phyloP scores from a whole-genome alignment of 1,140 invertebrate species.

The Bathynomus jamesi region DNA sequence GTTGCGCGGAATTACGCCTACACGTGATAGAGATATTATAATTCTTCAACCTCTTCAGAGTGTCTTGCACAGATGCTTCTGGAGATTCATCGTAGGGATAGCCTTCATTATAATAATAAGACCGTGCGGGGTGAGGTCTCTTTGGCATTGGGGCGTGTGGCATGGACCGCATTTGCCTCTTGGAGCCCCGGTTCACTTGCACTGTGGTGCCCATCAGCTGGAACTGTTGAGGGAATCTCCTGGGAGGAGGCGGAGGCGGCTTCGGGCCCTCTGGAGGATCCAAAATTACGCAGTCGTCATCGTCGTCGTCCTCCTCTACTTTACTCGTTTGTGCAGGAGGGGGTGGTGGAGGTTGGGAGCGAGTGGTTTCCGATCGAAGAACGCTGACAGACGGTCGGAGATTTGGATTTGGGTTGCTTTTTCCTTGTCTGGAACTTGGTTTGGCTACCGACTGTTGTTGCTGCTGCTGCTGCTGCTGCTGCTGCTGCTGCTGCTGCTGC shows the following conservation, averaged over 20 bases:
- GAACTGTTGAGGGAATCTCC: conserved; percentile 30
- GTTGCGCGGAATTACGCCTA: conserved; percentile 25
- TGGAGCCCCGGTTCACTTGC: conserved; percentile 33
- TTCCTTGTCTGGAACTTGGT: neutral
- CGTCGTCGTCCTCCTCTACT: conserved; percentile 23
- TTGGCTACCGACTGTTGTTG: neutral
- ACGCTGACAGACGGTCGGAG: neutral
- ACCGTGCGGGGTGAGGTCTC: conserved; percentile 12
- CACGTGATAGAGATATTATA: conserved; percentile 37
- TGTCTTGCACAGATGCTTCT: conserved; percentile 34
- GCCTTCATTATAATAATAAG: conserved; percentile 25
- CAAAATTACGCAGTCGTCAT: conserved; percentile 36
- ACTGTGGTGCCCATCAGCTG: conserved; percentile 36
- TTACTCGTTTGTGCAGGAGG: neutral
- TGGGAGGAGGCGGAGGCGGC: conserved; percentile 10
- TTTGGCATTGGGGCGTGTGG: conserved; percentile 22
- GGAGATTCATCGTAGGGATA: conserved; percentile 18
- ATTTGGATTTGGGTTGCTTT: neutral
- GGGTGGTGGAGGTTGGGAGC: neutral
- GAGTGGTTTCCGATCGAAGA: neutral
- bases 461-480: neutral
- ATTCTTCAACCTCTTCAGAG: conserved; percentile 33
- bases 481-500: neutral
- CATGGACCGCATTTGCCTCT: conserved; percentile 22
- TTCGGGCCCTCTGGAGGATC: conserved; percentile 33